A percentile compares a stretch with the other conserved stretches of the same genome.
These are phyloP conservation scores for Triops longicaudatus DNA, from an alignment of 1,140 invertebrate genomes.

Conservation along the genomic window DNA sequence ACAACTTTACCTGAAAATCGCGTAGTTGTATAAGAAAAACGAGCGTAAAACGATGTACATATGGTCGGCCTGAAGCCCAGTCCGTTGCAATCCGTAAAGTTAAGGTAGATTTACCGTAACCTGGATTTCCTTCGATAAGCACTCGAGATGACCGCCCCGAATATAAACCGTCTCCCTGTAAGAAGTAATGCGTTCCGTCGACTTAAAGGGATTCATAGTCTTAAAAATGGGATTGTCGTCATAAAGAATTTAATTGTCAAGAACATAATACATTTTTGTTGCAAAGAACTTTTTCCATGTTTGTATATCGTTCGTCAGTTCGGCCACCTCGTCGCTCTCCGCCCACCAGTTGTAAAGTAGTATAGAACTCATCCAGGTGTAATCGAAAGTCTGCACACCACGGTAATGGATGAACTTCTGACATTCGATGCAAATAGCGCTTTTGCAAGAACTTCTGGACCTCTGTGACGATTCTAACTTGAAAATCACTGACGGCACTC, in stretches of 20 bases:
- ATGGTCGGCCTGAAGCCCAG: constrained; percentile 32
- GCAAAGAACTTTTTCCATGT: constrained; percentile 30
- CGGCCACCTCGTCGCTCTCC: constrained; percentile 8
- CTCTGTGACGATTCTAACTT: constrained; percentile 4
- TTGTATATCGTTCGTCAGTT: background rate
- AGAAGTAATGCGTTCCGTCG: background rate
- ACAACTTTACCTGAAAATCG: constrained; percentile 31
- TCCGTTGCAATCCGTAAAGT: constrained; percentile 33
- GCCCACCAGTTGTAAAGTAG: constrained; percentile 24
- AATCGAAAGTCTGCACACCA: constrained; percentile 26
- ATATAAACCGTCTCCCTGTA: background rate
- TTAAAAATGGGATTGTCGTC: background rate
- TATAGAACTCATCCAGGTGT: constrained; percentile 26
- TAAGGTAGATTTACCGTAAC: constrained; percentile 34
- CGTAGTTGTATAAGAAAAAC: constrained; percentile 35
- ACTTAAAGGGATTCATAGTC: background rate
- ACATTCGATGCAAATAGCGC: constrained; percentile 16
- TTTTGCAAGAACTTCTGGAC: constrained; percentile 20
- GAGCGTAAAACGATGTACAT: constrained; percentile 32
- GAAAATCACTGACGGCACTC: background rate
- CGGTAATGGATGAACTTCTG: constrained; percentile 21
- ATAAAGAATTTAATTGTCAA: background rate
- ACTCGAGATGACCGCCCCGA: background rate
- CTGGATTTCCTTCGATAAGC: constrained; percentile 32
- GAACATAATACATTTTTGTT: constrained; percentile 19